phyloP scores from a whole-genome alignment of 2,888 invertebrate species.

The Drosophila borealis region DNA sequence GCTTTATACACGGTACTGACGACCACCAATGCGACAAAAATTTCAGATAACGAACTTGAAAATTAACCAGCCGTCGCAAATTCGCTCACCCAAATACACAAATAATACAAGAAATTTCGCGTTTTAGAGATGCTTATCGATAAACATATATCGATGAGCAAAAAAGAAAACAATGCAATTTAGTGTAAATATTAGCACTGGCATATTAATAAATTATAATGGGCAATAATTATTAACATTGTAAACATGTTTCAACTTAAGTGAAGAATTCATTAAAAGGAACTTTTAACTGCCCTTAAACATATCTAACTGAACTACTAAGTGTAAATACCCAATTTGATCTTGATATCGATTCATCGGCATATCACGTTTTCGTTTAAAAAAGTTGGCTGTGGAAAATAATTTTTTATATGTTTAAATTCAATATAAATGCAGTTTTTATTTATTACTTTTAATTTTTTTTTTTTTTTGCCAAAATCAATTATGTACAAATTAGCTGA shows the following conservation, averaged over 20 bases:
- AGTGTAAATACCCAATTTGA: background rate
- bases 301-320: background rate
- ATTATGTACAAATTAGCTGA: background rate
- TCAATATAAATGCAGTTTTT: background rate
- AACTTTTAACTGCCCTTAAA: background rate
- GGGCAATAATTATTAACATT: background rate
- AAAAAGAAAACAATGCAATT: background rate
- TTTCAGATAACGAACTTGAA: conserved; percentile 16
- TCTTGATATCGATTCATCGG: background rate
- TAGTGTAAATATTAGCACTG: background rate
- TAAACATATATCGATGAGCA: conserved; percentile 35
- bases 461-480: background rate
- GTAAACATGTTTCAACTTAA: too few species aligned
- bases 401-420: background rate
- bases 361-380: too few species aligned
- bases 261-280: background rate
- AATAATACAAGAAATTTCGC: conserved; percentile 69
- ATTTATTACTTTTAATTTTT: background rate
- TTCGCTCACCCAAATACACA: conserved; percentile 58
- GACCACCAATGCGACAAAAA: conserved; percentile 14
- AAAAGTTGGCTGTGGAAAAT: conserved; percentile 4
- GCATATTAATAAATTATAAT: background rate
- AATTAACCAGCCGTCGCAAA: conserved; percentile 32
- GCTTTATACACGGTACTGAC: conserved; percentile 11
- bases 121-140: conserved; percentile 45